Evolutionary conservation across 2,888 invertebrate species (phyloP), one percentile per base, ranked within the genome.

Genomic region (Drosophila mulleri): DNA sequence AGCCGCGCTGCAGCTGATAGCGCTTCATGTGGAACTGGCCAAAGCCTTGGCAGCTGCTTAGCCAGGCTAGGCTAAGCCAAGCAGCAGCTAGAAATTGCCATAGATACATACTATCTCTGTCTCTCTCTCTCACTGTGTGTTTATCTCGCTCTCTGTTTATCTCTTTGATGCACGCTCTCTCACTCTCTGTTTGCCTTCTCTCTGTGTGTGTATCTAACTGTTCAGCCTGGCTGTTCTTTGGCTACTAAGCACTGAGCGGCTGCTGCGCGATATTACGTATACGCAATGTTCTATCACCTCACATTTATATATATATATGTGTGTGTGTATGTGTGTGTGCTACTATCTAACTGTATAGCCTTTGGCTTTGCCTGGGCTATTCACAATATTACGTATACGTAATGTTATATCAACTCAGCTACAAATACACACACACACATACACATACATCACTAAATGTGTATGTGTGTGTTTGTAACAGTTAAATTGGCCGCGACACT

Each of bases 11-110:
- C 64, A 89, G 63, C 60, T 90, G 88, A 62, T 91, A 91, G 52
- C 90, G 89, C 54, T 91, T 91, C 90, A 91, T 91, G 50, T 91
- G 91, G 52, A 89, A 91, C 73, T 90, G 83, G 42, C 91, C 91
- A 56, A 92, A 91, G 57, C 82, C 90, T 41, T 78, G 63, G 62
- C 88, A 85, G 23, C 73, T 37, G 52, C 54, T 50, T 26, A 83
- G 67, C 37, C 77, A 64, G 41, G 44, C 50, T 57, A 86, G 69
- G 70, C 76, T 52, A 58, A 86, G 47, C 53, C 77, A 64, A 12
- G 85, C 50, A 61, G 80, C 57, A 59, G 6, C 58, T 47, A 69
- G 54, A 71, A 76, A 64, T 37, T 82, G 68, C 72, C 81, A 70
- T 60, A 70, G 75, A 52, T 72, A 74, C 79, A 79, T 79, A 3